Evolutionary conservation across 1,140 invertebrate species (phyloP), one percentile per base, ranked within the genome.

Genomic region (Anagrus nilaparvatae): DNA sequence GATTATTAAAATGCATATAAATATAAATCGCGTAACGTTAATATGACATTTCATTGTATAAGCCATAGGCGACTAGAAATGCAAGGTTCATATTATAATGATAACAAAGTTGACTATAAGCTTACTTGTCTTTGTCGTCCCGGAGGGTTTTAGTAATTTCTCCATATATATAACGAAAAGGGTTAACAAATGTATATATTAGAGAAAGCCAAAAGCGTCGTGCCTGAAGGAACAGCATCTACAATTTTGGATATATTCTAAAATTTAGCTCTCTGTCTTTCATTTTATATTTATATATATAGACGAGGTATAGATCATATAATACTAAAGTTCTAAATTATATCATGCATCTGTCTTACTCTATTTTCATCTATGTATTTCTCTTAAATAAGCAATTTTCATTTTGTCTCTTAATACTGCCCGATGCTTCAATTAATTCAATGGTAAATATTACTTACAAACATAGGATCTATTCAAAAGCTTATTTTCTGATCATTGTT

Each of bases 281-380:
- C n/a, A n/a, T n/a, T n/a, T n/a, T n/a, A n/a, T n/a, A 40, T 51
- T 51, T 48, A 47, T 47, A 47, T 48, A 44, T 48, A 41, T 46
- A 40, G 29, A 24, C 35, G 9, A 10, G 12, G 25, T 45, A 48
- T 49, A 44, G 44, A 44, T 42, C 21, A 41, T 31, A 32, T 32
- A 38, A 23, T 25, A 39, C 35, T 27, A 9, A 14, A 24, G 17
- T 17, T 35, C 41, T 16, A 16, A n/a, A 27, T 39, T 12, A 33
- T 19, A 25, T 36, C 16, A 23, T 21, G 34, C 19, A 6, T 10
- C 8, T 36, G 10, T 24, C 16, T 9, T 25, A 17, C 41, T 12
- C 16, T n/a, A n/a, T n/a, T n/a, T n/a, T n/a, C n/a, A n/a, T n/a
- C n/a, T n/a, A n/a, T n/a, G n/a, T n/a, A n/a, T n/a, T n/a, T n/a